A percentile compares a stretch with the other conserved stretches of the same genome.
phyloP scores from a whole-genome alignment of 2,888 invertebrate genomes.

The Callinectes sapidus region DNA sequence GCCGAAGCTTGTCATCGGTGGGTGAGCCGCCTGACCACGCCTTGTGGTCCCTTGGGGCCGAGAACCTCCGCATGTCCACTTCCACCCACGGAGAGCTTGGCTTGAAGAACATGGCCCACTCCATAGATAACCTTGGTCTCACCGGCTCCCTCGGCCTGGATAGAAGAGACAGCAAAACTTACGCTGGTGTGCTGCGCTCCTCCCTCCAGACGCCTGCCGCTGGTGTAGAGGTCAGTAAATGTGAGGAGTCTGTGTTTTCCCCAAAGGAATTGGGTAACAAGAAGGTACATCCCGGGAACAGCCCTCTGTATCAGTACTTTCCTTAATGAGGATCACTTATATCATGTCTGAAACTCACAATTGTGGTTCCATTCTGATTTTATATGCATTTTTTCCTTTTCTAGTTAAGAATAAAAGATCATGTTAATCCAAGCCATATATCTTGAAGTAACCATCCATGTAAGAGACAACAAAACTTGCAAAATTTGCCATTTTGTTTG shows the following conservation, averaged over 20 bases:
- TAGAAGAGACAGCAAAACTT: conserved; percentile 66
- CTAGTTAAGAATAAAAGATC: background rate
- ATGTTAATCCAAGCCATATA: background rate
- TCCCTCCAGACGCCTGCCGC: conserved; percentile 56
- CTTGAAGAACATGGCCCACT: conserved; percentile 51
- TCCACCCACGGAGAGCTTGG: conserved; percentile 57
- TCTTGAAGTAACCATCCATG: background rate
- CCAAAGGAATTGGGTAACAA: conserved; percentile 52
- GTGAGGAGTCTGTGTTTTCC: conserved; percentile 49
- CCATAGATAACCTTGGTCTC: conserved; percentile 38
- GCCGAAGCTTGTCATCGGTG: background rate
- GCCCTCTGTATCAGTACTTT: conserved; percentile 64
- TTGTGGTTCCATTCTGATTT: background rate
- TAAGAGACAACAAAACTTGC: background rate
- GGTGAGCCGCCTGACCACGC: background rate
- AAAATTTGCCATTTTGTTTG: background rate
- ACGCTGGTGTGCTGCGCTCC: conserved; percentile 69
- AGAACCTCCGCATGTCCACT: conserved; percentile 37
- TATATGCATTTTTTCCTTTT: background rate
- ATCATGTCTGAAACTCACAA: background rate
- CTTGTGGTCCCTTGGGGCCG: background rate
- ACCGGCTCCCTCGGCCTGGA: conserved; percentile 21
- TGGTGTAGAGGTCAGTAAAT: conserved; percentile 31
- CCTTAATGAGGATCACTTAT: conserved; percentile 31
- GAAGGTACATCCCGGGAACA: conserved; percentile 44